Conservation (phyloP, 2,888 invertebrate species). For the Leptinotarsa haldemani region DNA sequence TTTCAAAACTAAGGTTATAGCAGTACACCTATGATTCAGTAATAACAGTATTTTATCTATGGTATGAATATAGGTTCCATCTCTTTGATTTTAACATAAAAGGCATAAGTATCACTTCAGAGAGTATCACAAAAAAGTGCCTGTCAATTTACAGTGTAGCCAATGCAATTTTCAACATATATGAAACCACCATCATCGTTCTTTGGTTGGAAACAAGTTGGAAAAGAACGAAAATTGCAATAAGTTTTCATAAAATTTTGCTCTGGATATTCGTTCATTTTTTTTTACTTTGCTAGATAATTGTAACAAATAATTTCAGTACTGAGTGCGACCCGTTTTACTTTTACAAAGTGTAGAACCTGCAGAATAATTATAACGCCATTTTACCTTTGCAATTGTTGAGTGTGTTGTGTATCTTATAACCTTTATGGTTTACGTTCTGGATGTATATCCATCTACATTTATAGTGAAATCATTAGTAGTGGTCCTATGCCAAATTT, state of each 20-base stretch:
- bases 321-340: not conserved
- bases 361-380: slow-evolving; percentile 7
- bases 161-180: not conserved
- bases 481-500: not conserved
- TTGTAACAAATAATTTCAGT: not conserved
- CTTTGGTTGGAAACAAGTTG: not conserved
- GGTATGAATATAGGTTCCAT: too few species aligned
- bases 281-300: not conserved
- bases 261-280: not conserved
- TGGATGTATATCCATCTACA: not conserved
- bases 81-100: too few species aligned
- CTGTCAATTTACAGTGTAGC: not conserved
- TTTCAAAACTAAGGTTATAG: too few species aligned
- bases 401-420: not conserved
- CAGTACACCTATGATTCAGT: too few species aligned
- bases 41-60: too few species aligned
- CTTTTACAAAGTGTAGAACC: not conserved
- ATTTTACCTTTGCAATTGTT: not conserved
- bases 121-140: too few species aligned
- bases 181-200: not conserved
- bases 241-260: not conserved
- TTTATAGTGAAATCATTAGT: not conserved
- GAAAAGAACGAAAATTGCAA: too few species aligned
- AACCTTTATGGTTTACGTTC: not conserved
- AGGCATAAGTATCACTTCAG: too few species aligned